These are phyloP conservation scores for Hypanus sabinus DNA, from an alignment of 2,113 vertebrate genomes.

Conservation along the genomic window DNA sequence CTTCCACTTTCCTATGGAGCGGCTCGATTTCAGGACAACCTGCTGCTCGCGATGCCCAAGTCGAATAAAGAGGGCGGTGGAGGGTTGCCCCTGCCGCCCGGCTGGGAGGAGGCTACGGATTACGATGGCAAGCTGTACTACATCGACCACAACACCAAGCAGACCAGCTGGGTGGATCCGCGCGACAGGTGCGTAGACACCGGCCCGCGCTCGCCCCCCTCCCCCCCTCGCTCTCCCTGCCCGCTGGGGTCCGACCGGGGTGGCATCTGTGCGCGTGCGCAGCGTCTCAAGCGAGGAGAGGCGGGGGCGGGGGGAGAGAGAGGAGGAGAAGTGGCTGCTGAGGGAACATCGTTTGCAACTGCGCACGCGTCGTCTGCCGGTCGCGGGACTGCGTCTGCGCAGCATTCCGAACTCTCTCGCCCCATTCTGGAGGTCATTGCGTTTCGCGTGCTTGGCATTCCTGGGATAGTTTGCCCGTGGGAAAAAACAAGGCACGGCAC, in stretches of 20 bases:
- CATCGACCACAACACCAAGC: constrained; percentile 82
- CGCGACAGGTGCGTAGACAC: constrained; percentile 74
- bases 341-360: background rate
- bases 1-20: constrained; percentile 58
- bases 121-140: constrained; percentile 92
- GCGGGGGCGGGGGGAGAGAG: too few relatives aligned
- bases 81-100: constrained; percentile 81
- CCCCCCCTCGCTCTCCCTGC: too few relatives aligned
- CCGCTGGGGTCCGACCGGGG: background rate
- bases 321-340: too few relatives aligned
- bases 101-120: constrained; percentile 93
- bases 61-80: background rate
- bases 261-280: background rate
- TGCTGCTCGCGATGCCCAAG: constrained; percentile 46
- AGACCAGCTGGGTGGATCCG: constrained; percentile 93
- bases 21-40: constrained; percentile 61
- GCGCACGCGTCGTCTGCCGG: background rate
- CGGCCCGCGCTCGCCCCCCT: background rate
- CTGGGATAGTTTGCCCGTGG: background rate
- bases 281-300: too few relatives aligned
- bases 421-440: background rate
- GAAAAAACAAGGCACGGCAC: too few relatives aligned
- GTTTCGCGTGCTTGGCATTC: background rate
- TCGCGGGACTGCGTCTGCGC: background rate
- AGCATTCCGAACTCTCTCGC: background rate